Evolutionary conservation across 2,113 vertebrate species (phyloP).

Genomic region (Ailurus styani): DNA sequence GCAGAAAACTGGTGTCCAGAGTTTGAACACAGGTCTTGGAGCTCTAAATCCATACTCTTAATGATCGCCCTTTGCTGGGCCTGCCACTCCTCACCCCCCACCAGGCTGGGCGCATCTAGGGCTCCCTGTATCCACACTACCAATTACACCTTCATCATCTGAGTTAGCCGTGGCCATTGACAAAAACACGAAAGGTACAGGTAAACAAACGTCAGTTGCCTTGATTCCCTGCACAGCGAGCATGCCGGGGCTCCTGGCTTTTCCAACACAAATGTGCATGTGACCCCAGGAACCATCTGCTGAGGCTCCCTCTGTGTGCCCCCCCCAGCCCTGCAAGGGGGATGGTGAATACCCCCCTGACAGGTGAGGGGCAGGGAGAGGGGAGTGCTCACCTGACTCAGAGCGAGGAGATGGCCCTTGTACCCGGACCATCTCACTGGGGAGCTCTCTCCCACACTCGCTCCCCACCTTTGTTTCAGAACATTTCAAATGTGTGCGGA

Average conservation of each 20-base stretch:
- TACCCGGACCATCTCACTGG: neutral
- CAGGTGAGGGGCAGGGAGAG: too few species aligned
- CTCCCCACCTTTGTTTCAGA: neutral
- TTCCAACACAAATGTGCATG: fast-evolving
- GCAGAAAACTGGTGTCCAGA: too few species aligned
- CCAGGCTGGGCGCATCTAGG: neutral
- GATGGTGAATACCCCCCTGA: neutral
- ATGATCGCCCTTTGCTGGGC: fast-evolving
- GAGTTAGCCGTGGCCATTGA: neutral
- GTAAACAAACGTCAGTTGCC: too few species aligned
- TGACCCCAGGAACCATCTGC: fast-evolving
- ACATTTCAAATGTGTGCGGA: neutral
- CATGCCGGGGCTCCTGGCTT: neutral
- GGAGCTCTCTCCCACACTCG: neutral
- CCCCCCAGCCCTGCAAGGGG: too few species aligned
- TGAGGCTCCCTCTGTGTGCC: neutral
- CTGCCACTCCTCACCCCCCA: neutral
- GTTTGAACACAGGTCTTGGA: neutral
- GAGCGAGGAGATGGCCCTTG: fast-evolving
- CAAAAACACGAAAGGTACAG: fast-evolving
- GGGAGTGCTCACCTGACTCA: fast-evolving
- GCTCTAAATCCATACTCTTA: neutral
- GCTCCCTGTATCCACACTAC: neutral
- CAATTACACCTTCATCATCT: neutral
- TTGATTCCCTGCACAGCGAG: fast-evolving